A percentile compares a stretch with the other conserved stretches of the same genome.
These are phyloP conservation scores for Callospermophilus lateralis DNA, from an alignment of 2,113 vertebrate genomes.

Conservation along the genomic window DNA sequence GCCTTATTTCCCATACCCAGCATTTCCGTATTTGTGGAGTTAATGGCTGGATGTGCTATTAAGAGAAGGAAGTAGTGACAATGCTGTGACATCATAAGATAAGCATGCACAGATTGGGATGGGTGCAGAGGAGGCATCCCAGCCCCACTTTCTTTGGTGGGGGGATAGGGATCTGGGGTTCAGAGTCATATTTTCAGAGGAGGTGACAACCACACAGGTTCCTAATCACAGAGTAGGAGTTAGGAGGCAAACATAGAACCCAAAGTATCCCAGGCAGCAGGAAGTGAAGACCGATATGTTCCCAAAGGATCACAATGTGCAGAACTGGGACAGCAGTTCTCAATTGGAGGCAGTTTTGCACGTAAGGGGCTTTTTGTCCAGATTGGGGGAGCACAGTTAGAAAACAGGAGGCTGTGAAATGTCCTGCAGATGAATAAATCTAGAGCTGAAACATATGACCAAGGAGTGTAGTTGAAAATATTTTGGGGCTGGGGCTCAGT, in stretches of 20 bases:
- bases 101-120: background rate
- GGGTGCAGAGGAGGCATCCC: background rate
- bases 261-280: background rate
- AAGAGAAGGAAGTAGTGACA: background rate
- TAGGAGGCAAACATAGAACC: background rate
- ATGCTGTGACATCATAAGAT: background rate
- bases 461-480: too few relatives aligned
- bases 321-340: background rate
- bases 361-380: background rate
- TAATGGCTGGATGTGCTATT: background rate
- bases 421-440: background rate
- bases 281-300: background rate
- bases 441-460: too few relatives aligned
- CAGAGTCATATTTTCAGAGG: background rate
- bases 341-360: background rate
- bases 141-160: background rate
- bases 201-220: background rate
- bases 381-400: background rate
- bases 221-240: background rate
- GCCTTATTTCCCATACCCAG: background rate
- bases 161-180: background rate
- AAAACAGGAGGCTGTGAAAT: background rate
- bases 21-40: background rate
- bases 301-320: background rate
- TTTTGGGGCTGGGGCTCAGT: too few relatives aligned